Base-by-base conservation (phyloP, 2,113 vertebrate genomes). In the Strix uralensis region DNA sequence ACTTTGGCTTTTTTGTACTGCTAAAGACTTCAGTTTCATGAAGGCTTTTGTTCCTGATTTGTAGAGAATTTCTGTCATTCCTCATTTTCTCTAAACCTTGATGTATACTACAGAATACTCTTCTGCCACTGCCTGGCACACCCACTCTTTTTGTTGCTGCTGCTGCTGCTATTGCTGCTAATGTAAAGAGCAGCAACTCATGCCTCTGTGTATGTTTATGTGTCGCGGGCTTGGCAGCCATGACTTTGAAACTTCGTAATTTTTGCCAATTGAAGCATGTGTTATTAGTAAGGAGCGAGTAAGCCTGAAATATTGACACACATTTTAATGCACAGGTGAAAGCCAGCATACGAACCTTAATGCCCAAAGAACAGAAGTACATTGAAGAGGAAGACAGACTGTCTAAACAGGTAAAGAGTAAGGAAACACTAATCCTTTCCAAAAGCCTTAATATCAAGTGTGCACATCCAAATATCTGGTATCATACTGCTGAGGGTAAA, bases 301-400 rank as follows among this genome's bases (percentile, higher is more conserved):
- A 34, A 96, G 94, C 93, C 38, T 85, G 94, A 97, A 96, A 97
- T 92, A 97, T 4, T 97, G 96, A 98, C 93, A 77, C 49, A 36
- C 96, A 8, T 98, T 98, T 97, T 95, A 93, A 95, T 97, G 69
- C 79, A 26, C 94, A 99, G 99, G 99, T 99, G 98, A 99, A 99
- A 98, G 99, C 99, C 97, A 99, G 99, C 97, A 98, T 99, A 96
- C 98, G 98, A 98, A 99, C 99, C 63, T 97, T 99, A 98, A 98
- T 98, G 95, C 99, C 99, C 96, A 99, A 99, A 97, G 99, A 99
- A 97, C 98, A 99, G 98, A 99, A 99, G 98, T 99, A 99, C 95
- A 99, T 99, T 85, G 99, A 99, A 98, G 99, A 99, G 96, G 99
- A 99, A 97, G 98, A 99, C 96, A 98, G 98, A 98, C 99, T 99